Evolutionary conservation across 1,140 invertebrate genomes (phyloP), one percentile per base, ranked within the genome.

Genomic region (Aphaenogaster floridana): DNA sequence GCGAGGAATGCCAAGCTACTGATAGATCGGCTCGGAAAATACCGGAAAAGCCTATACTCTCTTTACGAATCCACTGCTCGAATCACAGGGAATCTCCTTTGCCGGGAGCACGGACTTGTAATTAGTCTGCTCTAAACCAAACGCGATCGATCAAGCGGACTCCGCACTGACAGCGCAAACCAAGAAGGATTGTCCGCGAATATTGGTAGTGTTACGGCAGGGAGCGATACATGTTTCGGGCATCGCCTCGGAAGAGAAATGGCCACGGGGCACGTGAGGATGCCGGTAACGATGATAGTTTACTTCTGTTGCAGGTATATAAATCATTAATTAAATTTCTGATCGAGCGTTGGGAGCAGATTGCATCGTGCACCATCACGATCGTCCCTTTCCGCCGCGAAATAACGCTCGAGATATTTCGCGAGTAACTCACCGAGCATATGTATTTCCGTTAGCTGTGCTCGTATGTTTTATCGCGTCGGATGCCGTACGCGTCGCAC

Each of bases 11-110:
- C 54, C 68, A 61, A 84, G 86, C 11, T 15, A 15, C 21, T 89
- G 89, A 91, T 89, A 59, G 74, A 91, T 81, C 72, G 72, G 42
- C 39, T 36, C 11, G 42, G 79, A 81, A 83, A 86, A 81, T 68
- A 63, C 9, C 59, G 45, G 86, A 83, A 69, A 61, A 76, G 85
- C 63, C 76, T 71, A 52, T 28, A 17, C 28, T 21, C 52, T 71
- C n/a, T 39, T 54, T 64, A 2, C 34, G 39, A 77, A 72, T 45
- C 17, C 42, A 8, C 57, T 15, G 48, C 74, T 45, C 15, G 61
- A 90, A 83, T 88, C 86, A 72, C 52, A 36, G 28, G 13, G 50
- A 83, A 72, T 69, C 64, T 68, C n/a, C 34, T 50, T 64, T 72
- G 64, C 28, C 74, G 54, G 52, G 9, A 77, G 42, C 76, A 72